Evolutionary conservation across 2,113 vertebrate genomes (phyloP).

Genomic region (Aplodontia rufa): DNA sequence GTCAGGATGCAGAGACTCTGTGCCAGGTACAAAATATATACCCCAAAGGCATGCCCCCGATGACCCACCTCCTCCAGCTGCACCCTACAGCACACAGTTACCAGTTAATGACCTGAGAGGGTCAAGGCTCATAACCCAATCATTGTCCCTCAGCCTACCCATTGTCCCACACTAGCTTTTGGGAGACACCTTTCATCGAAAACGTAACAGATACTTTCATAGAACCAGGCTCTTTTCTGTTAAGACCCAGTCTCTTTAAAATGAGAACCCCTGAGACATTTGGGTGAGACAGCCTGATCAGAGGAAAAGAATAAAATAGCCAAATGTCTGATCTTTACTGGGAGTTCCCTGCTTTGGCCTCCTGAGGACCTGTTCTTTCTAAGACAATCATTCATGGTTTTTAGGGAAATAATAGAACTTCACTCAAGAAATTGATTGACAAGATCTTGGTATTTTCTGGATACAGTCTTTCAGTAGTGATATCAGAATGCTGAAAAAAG

Average conservation of each 20-base stretch:
- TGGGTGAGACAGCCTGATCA: neutral
- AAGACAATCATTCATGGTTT: neutral
- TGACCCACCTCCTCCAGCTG: no score
- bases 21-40: no score
- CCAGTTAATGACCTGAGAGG: no score
- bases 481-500: neutral
- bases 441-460: conserved; percentile 19
- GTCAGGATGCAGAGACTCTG: no score
- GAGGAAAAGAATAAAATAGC: neutral
- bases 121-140: no score
- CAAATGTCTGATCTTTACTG: no score
- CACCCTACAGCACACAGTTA: no score
- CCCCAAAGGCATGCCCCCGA: no score
- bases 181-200: no score
- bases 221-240: neutral
- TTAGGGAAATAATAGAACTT: neutral
- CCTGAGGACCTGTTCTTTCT: neutral
- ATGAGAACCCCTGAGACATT: neutral
- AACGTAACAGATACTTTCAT: no score
- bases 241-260: neutral
- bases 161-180: no score
- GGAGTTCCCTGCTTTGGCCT: neutral
- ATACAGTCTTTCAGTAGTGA: neutral
- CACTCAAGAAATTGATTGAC: neutral
- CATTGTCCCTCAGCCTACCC: no score